phyloP scores from a whole-genome alignment of 2,113 vertebrate genomes.

The Martes martes region DNA sequence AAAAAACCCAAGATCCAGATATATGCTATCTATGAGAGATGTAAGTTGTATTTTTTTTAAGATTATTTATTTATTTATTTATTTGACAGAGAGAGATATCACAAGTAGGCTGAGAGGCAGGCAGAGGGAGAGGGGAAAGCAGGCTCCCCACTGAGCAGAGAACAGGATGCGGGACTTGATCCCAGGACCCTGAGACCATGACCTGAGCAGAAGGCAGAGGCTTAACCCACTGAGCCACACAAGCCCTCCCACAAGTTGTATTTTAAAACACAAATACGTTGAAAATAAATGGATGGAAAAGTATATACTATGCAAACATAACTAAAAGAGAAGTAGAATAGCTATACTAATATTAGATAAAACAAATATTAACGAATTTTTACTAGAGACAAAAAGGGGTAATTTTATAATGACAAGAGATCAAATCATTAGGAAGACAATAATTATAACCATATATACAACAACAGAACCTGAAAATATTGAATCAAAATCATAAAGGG shows the following conservation, averaged over 20 bases:
- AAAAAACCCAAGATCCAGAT: not conserved
- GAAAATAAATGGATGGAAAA: not conserved
- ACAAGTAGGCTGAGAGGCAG: no score
- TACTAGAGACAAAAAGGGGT: not conserved
- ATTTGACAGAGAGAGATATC: no score
- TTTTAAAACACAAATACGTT: not conserved
- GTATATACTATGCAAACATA: not conserved
- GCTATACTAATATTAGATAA: not conserved
- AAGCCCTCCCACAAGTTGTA: not conserved
- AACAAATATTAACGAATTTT: not conserved
- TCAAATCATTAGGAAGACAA: not conserved
- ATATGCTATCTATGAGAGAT: not conserved
- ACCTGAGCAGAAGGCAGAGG: no score
- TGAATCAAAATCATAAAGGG: not conserved
- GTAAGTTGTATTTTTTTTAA: not conserved
- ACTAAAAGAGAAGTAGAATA: not conserved
- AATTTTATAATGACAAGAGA: not conserved
- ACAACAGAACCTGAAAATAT: not conserved
- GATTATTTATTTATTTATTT: no score
- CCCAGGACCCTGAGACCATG: no score
- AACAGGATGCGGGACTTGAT: rapidly evolving
- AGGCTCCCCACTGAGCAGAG: no score
- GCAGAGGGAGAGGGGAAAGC: no score
- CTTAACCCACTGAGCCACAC: no score
- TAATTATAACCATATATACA: not conserved